Percentiles rank a stretch among this genome's conserved stretches.
Conservation (phyloP, 2,113 vertebrate species). For the Vidua chalybeata region DNA sequence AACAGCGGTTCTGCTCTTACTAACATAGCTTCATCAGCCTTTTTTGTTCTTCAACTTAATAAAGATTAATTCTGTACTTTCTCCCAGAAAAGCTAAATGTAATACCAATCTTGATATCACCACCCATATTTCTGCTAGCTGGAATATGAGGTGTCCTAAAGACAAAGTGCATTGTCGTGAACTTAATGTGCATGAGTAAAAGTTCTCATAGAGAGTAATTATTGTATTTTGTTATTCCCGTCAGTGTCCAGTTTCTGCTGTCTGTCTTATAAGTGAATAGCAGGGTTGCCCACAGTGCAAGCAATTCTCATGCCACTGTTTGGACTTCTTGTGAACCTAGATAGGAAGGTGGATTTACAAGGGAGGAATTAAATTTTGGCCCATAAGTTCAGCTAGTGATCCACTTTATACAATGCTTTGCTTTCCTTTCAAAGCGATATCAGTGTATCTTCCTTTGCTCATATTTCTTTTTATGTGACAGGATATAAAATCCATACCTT, state of each 20-base stretch:
- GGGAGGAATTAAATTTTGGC: background rate
- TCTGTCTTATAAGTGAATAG: background rate
- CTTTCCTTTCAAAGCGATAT: background rate
- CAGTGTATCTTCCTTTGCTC: background rate
- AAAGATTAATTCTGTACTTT: conserved; percentile 14
- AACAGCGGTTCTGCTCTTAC: background rate
- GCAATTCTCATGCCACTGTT: background rate
- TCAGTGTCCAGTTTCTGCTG: background rate
- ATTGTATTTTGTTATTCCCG: conserved; percentile 18
- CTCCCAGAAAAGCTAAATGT: background rate
- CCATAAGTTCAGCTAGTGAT: background rate
- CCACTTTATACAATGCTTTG: background rate
- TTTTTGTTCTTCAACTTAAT: conserved; percentile 18
- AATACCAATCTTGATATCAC: conserved; percentile 24
- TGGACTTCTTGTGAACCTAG: background rate
- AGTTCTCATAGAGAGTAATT: conserved; percentile 22
- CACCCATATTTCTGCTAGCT: conserved; percentile 41
- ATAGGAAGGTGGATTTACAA: background rate
- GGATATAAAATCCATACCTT: background rate
- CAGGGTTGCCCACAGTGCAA: background rate
- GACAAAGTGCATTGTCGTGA: background rate
- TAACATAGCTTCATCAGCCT: background rate
- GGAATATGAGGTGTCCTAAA: conserved; percentile 20
- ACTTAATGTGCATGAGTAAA: conserved; percentile 42
- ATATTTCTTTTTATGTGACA: background rate